phyloP scores from a whole-genome alignment of 2,888 invertebrate species.

The Baccha elongata region DNA sequence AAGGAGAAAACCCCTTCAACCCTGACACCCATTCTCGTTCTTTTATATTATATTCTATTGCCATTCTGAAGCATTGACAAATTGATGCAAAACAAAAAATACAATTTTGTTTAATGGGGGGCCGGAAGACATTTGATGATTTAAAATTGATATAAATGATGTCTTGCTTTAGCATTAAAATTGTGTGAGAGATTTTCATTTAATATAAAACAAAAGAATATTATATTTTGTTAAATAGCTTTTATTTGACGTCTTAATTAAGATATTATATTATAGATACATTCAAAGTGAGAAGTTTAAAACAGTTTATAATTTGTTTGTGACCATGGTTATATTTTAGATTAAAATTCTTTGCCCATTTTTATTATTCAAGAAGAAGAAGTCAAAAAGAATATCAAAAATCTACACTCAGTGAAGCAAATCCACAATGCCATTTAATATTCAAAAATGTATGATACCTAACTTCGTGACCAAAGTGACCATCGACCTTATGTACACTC shows the following conservation, averaged over 20 bases:
- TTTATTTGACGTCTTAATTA: neutral
- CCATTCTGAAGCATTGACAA: neutral
- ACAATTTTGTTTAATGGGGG: neutral
- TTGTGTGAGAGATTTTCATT: slow-evolving; percentile 6
- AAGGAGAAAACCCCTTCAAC: slow-evolving; percentile 34
- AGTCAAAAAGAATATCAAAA: too few species aligned
- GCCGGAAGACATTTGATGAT: slow-evolving; percentile 12
- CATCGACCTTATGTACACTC: too few species aligned
- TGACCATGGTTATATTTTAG: too few species aligned
- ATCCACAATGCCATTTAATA: too few species aligned
- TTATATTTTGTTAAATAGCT: neutral
- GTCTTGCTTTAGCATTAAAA: neutral
- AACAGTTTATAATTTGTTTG: too few species aligned
- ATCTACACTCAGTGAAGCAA: too few species aligned
- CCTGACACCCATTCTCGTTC: neutral
- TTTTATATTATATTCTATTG: neutral
- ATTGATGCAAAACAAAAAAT: slow-evolving; percentile 4
- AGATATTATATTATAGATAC: neutral
- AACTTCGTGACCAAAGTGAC: too few species aligned
- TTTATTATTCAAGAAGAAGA: too few species aligned
- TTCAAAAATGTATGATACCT: too few species aligned
- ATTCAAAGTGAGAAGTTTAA: too few species aligned
- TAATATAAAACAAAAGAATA: slow-evolving; percentile 2
- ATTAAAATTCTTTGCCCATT: too few species aligned
- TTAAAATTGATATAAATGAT: slow-evolving; percentile 4